Evolutionary conservation across 2,888 invertebrate genomes (phyloP).

Genomic region (Melieria picta): DNA sequence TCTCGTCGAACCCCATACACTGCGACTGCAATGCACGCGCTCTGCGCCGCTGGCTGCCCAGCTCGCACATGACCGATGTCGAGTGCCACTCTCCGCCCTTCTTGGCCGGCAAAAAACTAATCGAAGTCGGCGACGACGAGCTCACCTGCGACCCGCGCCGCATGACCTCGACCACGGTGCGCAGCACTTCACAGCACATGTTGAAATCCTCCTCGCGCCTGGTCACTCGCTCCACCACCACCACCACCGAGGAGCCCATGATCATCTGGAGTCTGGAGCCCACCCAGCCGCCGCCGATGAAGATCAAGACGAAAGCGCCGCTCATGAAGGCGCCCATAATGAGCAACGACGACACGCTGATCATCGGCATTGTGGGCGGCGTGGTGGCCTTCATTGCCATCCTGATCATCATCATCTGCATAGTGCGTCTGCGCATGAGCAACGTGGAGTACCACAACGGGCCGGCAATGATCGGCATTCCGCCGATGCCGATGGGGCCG

Average conservation of each 20-base stretch:
- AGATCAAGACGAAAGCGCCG: conserved; percentile 68
- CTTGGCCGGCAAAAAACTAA: conserved; percentile 74
- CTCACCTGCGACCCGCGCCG: conserved; percentile 80
- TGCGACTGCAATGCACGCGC: conserved; percentile 88
- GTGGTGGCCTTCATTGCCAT: conserved; percentile 92
- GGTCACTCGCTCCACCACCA: conserved; percentile 66
- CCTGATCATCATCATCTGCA: conserved; percentile 87
- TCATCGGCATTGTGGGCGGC: conserved; percentile 93
- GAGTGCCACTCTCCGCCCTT: conserved; percentile 77
- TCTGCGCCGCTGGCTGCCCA: conserved; percentile 80
- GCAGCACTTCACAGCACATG: conserved; percentile 49
- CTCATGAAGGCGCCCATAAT: conserved; percentile 74
- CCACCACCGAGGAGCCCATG: conserved; percentile 76
- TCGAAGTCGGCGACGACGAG: conserved; percentile 83
- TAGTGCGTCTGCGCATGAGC: conserved; percentile 80
- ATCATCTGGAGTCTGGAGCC: conserved; percentile 92
- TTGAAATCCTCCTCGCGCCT: conserved; percentile 62
- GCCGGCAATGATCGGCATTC: conserved; percentile 72
- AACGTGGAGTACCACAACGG: conserved; percentile 75
- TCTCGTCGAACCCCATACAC: conserved; percentile 81
- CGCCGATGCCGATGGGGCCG: conserved; percentile 68
- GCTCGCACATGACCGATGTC: conserved; percentile 72
- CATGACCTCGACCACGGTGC: conserved; percentile 63
- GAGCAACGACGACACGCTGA: conserved; percentile 89
- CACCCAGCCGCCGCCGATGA: conserved; percentile 71